Evolutionary conservation across 2,797 vertebrate genomes (phyloP), one percentile per base, ranked within the genome.

Genomic region (Cynodonichthys magdalenae): DNA sequence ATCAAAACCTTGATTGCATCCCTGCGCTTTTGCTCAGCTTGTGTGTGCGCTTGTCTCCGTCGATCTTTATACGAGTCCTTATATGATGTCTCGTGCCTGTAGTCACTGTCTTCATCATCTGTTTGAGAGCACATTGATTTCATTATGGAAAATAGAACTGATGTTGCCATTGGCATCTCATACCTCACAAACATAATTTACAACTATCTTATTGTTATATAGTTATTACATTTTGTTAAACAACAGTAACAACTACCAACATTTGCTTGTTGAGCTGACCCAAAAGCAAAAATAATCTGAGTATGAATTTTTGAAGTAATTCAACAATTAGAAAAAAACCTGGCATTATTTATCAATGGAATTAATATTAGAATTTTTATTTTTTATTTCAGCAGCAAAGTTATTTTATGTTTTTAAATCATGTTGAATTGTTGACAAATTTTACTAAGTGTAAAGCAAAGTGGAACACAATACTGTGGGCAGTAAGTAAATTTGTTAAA

Each of bases 31-130:
- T 96, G 96, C 83, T 99, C 97, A 0, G 97, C 97, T 80, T 98
- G 97, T 0, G 95, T 97, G 92, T 97, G 97, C 0, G 95, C 97
- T 64, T 96, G 95, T 63, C 97, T 92, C 59, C 97, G 92, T 28
- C 94, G 91, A 81, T 98, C 97, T 86, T 99, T 98, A 75, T 97
- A 98, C 0, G 94, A 95, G 68, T 98, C 95, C 75, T 98, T 97
- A 75, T 93, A 95, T 17, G 94, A 81, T 0, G 91, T 65, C 80
- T 99, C 96, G 27, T 98, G 96, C 28, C 96, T 95, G 75, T 97
- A 96, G 73, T 99, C 97, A 0, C 97, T 99, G 91, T 99, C 97
- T 86, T 99, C 97, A 0, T 99, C 97, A 53, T 99, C 97, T 99
- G 71, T 3, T 19, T 31, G 31, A 61, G 6, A 69, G 66, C 2